A percentile compares a stretch with the other conserved stretches of the same genome.
phyloP scores from a whole-genome alignment of 2,888 invertebrate species.

The Ichneumoninae sp. region DNA sequence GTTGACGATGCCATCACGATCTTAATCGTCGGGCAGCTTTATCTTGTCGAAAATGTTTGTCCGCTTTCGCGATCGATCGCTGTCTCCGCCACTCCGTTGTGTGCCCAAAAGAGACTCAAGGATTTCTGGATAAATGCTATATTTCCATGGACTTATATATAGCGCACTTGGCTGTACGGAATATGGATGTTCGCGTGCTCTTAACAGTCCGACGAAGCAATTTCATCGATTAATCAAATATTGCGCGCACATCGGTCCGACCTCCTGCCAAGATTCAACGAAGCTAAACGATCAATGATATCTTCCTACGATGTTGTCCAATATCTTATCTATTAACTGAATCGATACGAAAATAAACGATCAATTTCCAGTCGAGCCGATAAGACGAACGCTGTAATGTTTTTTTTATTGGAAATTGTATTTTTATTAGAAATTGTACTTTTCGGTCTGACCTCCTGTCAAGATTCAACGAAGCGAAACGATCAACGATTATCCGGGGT shows the following conservation, averaged over 20 bases:
- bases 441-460: constrained; percentile 49
- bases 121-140: background rate
- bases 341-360: background rate
- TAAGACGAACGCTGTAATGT: background rate
- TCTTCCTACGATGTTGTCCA: constrained; percentile 32
- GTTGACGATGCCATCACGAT: background rate
- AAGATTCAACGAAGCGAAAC: constrained; percentile 54
- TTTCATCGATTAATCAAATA: constrained; percentile 60
- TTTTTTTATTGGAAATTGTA: background rate
- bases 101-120: constrained; percentile 8
- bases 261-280: constrained; percentile 57
- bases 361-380: constrained; percentile 11
- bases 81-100: constrained; percentile 3
- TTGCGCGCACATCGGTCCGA: constrained; percentile 42
- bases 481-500: constrained; percentile 28
- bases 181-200: constrained; percentile 47
- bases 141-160: constrained; percentile 33
- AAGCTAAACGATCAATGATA: constrained; percentile 55
- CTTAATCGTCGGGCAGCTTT: background rate
- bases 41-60: constrained; percentile 21
- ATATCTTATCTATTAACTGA: constrained; percentile 42
- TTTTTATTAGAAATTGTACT: background rate
- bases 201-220: constrained; percentile 26
- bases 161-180: background rate
- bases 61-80: background rate